Percentiles rank a stretch among this genome's conserved stretches.
Evolutionary conservation across 1,140 invertebrate species (phyloP).

Genomic region (Leptopilina boulardi): DNA sequence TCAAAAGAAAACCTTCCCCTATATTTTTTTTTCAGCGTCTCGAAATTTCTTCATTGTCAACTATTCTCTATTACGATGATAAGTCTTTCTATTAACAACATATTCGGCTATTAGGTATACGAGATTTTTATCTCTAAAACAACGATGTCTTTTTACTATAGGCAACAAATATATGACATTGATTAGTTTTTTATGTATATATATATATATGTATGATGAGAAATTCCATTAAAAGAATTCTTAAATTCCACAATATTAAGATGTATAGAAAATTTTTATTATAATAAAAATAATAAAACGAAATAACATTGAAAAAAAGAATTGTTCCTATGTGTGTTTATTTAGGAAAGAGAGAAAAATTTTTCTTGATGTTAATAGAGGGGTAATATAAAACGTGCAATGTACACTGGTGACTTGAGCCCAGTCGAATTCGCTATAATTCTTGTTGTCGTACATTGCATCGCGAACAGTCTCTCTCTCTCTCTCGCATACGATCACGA

Average conservation of each 20-base stretch:
- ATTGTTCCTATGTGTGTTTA: background rate
- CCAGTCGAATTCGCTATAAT: constrained; percentile 28
- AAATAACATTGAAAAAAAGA: too few relatives aligned
- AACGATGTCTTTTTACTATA: background rate
- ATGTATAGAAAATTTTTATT: too few relatives aligned
- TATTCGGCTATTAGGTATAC: constrained; percentile 8
- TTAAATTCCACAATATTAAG: too few relatives aligned
- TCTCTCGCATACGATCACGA: constrained; percentile 41
- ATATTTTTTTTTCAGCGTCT: constrained; percentile 17
- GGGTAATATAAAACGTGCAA: constrained; percentile 32
- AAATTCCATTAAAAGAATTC: too few relatives aligned
- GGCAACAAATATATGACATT: constrained; percentile 22
- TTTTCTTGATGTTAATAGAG: constrained; percentile 27
- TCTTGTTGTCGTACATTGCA: constrained; percentile 30
- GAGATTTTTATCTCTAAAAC: constrained; percentile 3
- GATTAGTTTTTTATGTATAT: background rate
- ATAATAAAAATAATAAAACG: background rate
- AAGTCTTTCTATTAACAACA: constrained; percentile 16
- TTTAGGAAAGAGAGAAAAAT: constrained; percentile 15
- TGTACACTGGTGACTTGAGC: constrained; percentile 19
- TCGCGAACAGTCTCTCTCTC: constrained; percentile 6
- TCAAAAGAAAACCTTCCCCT: background rate
- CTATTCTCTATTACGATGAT: constrained; percentile 28
- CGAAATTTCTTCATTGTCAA: constrained; percentile 33
- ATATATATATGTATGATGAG: too few relatives aligned